These are phyloP conservation scores for Timandra comae DNA, from an alignment of 2,888 invertebrate species.

Conservation along the genomic window DNA sequence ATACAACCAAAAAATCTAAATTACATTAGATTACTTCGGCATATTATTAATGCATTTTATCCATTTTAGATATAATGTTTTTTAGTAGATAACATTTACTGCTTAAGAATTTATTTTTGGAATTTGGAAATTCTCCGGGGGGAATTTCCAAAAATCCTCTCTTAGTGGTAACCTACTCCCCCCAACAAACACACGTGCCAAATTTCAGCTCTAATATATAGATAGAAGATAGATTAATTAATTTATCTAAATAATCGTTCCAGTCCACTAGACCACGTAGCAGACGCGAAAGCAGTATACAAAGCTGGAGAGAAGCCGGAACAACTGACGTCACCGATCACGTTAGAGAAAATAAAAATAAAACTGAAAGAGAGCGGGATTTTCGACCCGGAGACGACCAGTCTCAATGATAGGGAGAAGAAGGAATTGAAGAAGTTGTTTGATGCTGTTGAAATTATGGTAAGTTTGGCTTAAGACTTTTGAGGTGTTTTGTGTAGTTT, in stretches of 20 bases:
- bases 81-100: no score
- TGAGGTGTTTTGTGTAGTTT: no score
- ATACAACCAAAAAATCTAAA: no score
- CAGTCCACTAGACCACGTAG: constrained; percentile 29
- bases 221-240: no score
- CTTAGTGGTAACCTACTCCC: no score
- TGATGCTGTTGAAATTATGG: constrained; percentile 60
- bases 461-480: no score
- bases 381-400: constrained; percentile 37
- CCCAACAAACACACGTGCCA: no score
- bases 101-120: constrained; percentile 1
- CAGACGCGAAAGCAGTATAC: constrained; percentile 37
- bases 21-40: no score
- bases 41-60: no score
- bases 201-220: no score
- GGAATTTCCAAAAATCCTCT: no score
- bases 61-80: no score
- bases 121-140: background rate
- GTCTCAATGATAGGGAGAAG: constrained; percentile 39
- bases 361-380: constrained; percentile 48
- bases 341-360: constrained; percentile 43
- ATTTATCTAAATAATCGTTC: constrained; percentile 6
- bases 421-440: constrained; percentile 54
- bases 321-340: constrained; percentile 31
- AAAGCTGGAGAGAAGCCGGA: constrained; percentile 46